These are phyloP conservation scores for Siderastrea siderea DNA, from an alignment of 92 coral and sea anemone species.

Conservation along the genomic window DNA sequence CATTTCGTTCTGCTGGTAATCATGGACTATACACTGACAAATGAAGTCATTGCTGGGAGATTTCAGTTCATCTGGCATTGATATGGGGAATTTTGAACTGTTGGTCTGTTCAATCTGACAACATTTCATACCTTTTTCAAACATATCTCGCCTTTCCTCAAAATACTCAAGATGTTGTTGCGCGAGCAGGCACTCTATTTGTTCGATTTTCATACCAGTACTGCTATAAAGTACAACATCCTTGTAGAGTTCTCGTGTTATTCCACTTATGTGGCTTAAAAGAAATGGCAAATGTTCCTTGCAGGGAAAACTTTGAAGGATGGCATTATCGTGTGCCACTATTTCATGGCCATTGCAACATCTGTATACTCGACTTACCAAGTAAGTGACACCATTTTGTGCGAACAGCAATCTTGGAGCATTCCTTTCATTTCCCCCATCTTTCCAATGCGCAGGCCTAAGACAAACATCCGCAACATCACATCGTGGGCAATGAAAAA, in stretches of 20 bases:
- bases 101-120: too few relatives aligned
- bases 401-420: slow-evolving; percentile 24
- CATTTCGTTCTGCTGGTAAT: slow-evolving; percentile 23
- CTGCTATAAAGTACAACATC: slow-evolving; percentile 9
- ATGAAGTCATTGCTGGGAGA: slow-evolving; percentile 58
- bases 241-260: slow-evolving; percentile 52
- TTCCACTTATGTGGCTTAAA: slow-evolving; percentile 38
- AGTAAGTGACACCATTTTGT: slow-evolving; percentile 19
- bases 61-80: slow-evolving; percentile 47
- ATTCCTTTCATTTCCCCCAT: slow-evolving; percentile 46
- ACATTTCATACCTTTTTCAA: neutral
- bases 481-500: slow-evolving; percentile 46
- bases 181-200: slow-evolving; percentile 41
- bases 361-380: slow-evolving; percentile 58
- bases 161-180: slow-evolving; percentile 53
- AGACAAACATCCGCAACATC: slow-evolving; percentile 23
- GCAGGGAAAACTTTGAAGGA: slow-evolving; percentile 22
- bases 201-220: slow-evolving; percentile 29
- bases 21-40: slow-evolving; percentile 8
- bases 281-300: slow-evolving; percentile 44
- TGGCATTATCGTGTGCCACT: slow-evolving; percentile 37
- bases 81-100: slow-evolving; percentile 13
- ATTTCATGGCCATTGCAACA: slow-evolving; percentile 47
- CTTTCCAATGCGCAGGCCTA: slow-evolving; percentile 66
- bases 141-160: slow-evolving; percentile 51